Evolutionary conservation across 1,140 invertebrate species (phyloP), one percentile per base, ranked within the genome.

Genomic region (Bombus confusus): DNA sequence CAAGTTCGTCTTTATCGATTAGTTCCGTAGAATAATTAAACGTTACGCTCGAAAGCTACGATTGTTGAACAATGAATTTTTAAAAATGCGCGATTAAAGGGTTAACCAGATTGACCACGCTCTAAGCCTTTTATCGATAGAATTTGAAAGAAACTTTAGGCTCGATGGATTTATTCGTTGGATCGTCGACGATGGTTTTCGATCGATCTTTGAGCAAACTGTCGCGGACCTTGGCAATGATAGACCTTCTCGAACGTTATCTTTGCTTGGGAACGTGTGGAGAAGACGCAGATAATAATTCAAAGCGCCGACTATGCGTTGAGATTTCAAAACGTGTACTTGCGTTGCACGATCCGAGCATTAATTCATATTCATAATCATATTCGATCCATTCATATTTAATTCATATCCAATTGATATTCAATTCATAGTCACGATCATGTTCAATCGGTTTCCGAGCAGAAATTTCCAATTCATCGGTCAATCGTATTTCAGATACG

Each of bases 31-130:
- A 22, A 22, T 22, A 8, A 22, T 52, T 2, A 22, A 52, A 22
- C 1, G 47, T 0, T 3, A 47, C 18, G 5, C 15, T 1, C 43
- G 43, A 18, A 47, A 47, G 1, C 6, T 0, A 18, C 1, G 18
- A 5, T 22, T 22, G 22, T 52, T 5, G 47, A 52, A 52, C 10
- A 5, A 62, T 3, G 9, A 62, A 52, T 22, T 8, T 62, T 62
- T 4, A 12, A n/a, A 3, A 59, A 28, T 4, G 59, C 3, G 64
- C 15, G 2, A 18, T 66, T 12, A 37, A 68, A 37, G 22, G 66
- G 15, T 10, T 0, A 18, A 18, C 0, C 15, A 25, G 2, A 8
- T 37, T 0, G 18, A 22, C 0, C 47, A 22, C 0, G 5, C 2
- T 15, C 1, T 5, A 34, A 66, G 25, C 10, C 37, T 37, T 5